phyloP scores from a whole-genome alignment of 2,113 vertebrate species.

The Apeltes quadracus region DNA sequence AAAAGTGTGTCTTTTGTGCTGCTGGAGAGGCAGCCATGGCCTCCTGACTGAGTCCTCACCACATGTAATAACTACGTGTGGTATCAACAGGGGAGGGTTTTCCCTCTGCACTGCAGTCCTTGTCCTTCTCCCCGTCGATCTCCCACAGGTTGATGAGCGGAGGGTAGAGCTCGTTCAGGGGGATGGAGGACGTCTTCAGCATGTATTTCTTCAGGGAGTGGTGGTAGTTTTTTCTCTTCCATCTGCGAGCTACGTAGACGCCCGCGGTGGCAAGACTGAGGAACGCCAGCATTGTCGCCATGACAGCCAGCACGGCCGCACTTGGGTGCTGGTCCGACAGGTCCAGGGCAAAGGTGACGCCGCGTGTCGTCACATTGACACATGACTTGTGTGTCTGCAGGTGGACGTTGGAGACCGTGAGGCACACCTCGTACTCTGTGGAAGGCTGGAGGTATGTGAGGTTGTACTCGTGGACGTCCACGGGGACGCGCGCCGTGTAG shows the following conservation, averaged over 20 bases:
- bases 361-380: conserved; percentile 95
- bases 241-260: conserved; percentile 88
- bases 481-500: conserved; percentile 93
- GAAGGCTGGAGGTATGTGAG: conserved; percentile 94
- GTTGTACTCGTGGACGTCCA: conserved; percentile 97
- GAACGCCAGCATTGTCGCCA: conserved; percentile 92
- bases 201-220: conserved; percentile 99
- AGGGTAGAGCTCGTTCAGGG: conserved; percentile 96
- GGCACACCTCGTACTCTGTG: conserved; percentile 95
- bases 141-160: conserved; percentile 99
- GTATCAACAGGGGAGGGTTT: conserved; percentile 96
- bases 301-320: conserved; percentile 89
- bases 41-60: conserved; percentile 83
- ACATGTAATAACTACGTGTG: conserved; percentile 99
- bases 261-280: conserved; percentile 90
- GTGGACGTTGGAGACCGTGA: conserved; percentile 92
- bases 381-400: conserved; percentile 95
- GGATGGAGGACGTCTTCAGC: conserved; percentile 98
- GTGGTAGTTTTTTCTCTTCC: conserved; percentile 98
- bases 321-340: conserved; percentile 90
- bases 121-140: conserved; percentile 94
- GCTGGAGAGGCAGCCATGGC: conserved; percentile 81
- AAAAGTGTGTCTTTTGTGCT: conserved; percentile 77
- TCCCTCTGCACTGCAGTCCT: conserved; percentile 87
- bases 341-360: conserved; percentile 85